These are phyloP conservation scores for Lepus oiostolus DNA, from an alignment of 2,797 vertebrate species.

Conservation along the genomic window DNA sequence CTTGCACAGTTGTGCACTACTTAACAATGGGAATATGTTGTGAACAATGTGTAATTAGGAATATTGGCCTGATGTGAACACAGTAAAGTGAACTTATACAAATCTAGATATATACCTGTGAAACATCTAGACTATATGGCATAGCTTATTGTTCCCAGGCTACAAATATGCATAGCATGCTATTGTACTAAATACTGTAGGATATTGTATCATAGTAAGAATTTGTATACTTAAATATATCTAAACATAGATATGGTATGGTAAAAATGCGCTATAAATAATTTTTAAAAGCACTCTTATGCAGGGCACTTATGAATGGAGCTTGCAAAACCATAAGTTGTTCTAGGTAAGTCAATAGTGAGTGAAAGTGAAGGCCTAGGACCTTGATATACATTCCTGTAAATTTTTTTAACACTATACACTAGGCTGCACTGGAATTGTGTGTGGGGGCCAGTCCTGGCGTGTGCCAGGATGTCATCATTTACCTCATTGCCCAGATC, in stretches of 20 bases:
- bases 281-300: neutral
- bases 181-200: neutral
- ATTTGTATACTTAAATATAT: neutral
- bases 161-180: neutral
- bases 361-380: neutral
- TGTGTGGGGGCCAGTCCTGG: slow-evolving; percentile 64
- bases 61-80: neutral
- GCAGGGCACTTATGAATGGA: neutral
- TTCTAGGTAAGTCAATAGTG: neutral
- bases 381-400: neutral
- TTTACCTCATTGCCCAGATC: slow-evolving; percentile 97
- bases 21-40: neutral
- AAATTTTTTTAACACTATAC: neutral
- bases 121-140: neutral
- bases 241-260: neutral
- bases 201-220: neutral
- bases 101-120: neutral
- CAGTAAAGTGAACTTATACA: neutral
- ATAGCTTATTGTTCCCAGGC: neutral
- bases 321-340: neutral
- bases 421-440: neutral
- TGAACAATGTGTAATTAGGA: neutral
- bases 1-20: neutral
- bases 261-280: neutral
- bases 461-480: slow-evolving; percentile 95